Conservation (phyloP, 2,888 invertebrate species). For the Eutolmus rufibarbis region DNA sequence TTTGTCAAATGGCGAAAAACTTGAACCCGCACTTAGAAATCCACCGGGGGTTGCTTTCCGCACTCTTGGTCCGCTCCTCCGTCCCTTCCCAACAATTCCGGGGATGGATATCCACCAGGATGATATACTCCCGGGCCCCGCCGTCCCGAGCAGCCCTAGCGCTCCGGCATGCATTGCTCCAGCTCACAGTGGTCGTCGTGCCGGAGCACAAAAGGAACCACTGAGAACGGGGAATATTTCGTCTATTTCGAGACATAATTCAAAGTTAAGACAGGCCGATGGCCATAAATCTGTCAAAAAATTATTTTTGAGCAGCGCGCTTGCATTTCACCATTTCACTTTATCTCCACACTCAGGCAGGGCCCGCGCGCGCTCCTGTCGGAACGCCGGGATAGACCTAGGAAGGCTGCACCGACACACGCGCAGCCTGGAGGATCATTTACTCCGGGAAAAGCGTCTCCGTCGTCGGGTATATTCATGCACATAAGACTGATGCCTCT, state of each 20-base stretch:
- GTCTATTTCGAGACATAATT: constrained; percentile 52
- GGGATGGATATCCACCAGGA: constrained; percentile 6
- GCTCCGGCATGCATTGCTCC: background rate
- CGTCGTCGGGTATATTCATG: background rate
- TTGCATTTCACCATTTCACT: constrained; percentile 49
- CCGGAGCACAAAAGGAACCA: constrained; percentile 33
- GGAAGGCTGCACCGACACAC: background rate
- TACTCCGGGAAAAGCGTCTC: background rate
- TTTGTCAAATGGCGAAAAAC: constrained; percentile 29
- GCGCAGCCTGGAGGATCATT: constrained; percentile 12
- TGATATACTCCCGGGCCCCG: background rate
- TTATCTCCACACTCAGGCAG: constrained; percentile 35
- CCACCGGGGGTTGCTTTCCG: constrained; percentile 29
- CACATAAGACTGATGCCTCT: constrained; percentile 35
- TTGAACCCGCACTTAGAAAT: constrained; percentile 32
- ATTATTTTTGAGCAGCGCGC: constrained; percentile 46
- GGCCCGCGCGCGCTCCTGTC: background rate
- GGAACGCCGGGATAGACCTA: constrained; percentile 3
- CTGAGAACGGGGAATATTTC: constrained; percentile 32
- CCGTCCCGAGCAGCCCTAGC: background rate
- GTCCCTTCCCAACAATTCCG: background rate
- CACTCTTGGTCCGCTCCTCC: background rate
- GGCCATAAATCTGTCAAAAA: constrained; percentile 52
- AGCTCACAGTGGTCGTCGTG: background rate
- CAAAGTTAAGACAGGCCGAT: constrained; percentile 52